Evolutionary conservation across 1,140 invertebrate genomes (phyloP), one percentile per base, ranked within the genome.

Genomic region (Macrobrachium nipponense): DNA sequence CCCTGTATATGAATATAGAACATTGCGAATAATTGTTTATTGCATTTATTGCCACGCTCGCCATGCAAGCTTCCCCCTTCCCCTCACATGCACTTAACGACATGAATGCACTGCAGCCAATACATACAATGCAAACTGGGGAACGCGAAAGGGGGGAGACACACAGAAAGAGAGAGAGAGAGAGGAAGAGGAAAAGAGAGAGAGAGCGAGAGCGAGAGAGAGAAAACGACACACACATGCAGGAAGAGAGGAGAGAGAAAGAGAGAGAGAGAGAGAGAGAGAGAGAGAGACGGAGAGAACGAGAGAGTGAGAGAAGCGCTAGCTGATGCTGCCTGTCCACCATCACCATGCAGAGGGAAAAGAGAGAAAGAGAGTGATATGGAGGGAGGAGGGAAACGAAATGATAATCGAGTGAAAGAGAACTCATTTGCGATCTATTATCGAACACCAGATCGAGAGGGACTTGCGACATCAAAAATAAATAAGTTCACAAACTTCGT

Each of bases 1-100:
- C 83, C 83, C 83, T 85, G 83, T 85, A 85, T 85, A 85, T 85
- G 83, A 85, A 85, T 85, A 85, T 85, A 85, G 83, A 85, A 85
- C 83, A 85, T 85, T 85, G 83, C 76, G 83, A 85, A 85, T 85
- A 85, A 85, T 85, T 85, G 83, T 85, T 85, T 85, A 85, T 85
- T 85, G 82, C 82, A 85, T 85, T 85, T 85, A 85, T 85, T 85
- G 83, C 83, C 83, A 44, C 76, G 83, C 83, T 85, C 76, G 68
- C 83, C 83, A 85, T 85, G 83, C 83, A 85, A 75, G 36, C 64
- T 58, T 85, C 83, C 76, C 83, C 83, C 83, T 36, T 85, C 83
- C 83, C 83, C 83, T 85, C 83, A 85, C 83, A 85, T 85, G 83
- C 83, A 85, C 83, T 85, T 85, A 85, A 85, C 83, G 76, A 85